A percentile compares a stretch with the other conserved stretches of the same genome.
phyloP scores from a whole-genome alignment of 2,888 invertebrate species.

The Flabesymbios commensalis region DNA sequence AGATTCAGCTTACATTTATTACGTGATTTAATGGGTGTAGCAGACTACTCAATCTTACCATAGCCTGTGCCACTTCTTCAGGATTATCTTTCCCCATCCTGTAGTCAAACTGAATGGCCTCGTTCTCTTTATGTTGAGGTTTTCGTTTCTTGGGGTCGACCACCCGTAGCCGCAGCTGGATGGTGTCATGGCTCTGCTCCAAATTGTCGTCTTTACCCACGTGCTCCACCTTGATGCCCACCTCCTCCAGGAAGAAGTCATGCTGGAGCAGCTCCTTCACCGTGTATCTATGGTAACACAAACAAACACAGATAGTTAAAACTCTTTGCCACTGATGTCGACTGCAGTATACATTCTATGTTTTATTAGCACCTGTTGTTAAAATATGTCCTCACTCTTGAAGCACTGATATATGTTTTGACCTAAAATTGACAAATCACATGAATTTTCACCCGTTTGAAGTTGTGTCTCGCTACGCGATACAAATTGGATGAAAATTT shows the following conservation, averaged over 20 bases:
- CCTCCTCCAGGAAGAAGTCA: constrained; percentile 96
- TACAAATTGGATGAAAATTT: too few species aligned
- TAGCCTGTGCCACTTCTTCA: constrained; percentile 91
- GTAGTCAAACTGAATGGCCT: constrained; percentile 98
- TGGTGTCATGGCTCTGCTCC: constrained; percentile 13
- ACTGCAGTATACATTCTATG: too few species aligned
- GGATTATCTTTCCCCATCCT: constrained; percentile 89
- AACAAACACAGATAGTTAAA: too few species aligned
- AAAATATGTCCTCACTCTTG: too few species aligned
- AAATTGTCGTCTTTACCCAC: constrained; percentile 66
- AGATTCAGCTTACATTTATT: too few species aligned
- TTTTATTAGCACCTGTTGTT: too few species aligned
- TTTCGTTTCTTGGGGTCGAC: constrained; percentile 96
- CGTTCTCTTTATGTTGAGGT: constrained; percentile 97
- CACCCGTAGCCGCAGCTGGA: constrained; percentile 86
- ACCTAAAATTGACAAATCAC: too few species aligned
- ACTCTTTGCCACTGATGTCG: too few species aligned
- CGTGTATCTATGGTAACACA: constrained; percentile 76
- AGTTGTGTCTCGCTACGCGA: too few species aligned
- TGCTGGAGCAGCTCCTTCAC: constrained; percentile 93
- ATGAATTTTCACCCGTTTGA: too few species aligned
- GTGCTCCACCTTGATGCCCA: constrained; percentile 77
- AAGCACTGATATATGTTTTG: too few species aligned
- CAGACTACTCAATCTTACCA: constrained; percentile 69
- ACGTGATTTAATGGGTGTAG: too few species aligned